These are phyloP conservation scores for Neostethus bicornis DNA, from an alignment of 2,797 vertebrate species.

Conservation along the genomic window DNA sequence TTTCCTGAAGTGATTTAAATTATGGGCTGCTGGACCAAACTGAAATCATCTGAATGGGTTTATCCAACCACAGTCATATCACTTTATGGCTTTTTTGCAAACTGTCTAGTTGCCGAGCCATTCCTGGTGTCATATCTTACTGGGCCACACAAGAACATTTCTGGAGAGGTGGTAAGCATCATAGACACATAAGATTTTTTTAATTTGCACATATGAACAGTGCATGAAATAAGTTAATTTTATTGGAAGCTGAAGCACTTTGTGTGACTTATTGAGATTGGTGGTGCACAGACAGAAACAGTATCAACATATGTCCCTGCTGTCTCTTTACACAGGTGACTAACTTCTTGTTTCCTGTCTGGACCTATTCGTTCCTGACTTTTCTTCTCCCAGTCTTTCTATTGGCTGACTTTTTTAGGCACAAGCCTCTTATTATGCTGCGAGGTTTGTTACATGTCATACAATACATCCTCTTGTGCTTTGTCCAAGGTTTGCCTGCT, in stretches of 20 bases:
- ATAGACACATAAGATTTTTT: neutral
- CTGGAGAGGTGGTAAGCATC: conserved; percentile 75
- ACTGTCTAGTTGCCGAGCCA: conserved; percentile 80
- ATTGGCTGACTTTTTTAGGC: conserved; percentile 76
- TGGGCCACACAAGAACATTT: conserved; percentile 80
- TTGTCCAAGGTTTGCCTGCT: conserved; percentile 66
- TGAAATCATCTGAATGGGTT: conserved; percentile 63
- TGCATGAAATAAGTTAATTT: neutral
- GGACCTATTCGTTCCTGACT: conserved; percentile 81
- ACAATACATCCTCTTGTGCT: conserved; percentile 76
- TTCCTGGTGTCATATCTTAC: conserved; percentile 81
- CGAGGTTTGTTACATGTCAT: conserved; percentile 76
- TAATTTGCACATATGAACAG: neutral
- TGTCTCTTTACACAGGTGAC: conserved; percentile 72
- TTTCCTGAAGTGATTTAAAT: neutral
- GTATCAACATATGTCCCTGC: too few relatives aligned
- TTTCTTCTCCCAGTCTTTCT: conserved; percentile 78
- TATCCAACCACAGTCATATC: conserved; percentile 74
- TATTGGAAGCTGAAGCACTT: neutral
- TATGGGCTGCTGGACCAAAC: conserved; percentile 51
- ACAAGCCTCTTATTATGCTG: conserved; percentile 76
- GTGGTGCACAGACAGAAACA: neutral
- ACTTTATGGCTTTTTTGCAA: conserved; percentile 78
- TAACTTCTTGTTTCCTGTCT: conserved; percentile 81
- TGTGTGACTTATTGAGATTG: conserved; percentile 2